Evolutionary conservation across 1,140 invertebrate species (phyloP), one percentile per base, ranked within the genome.

Genomic region (Pentalonia nigronervosa): DNA sequence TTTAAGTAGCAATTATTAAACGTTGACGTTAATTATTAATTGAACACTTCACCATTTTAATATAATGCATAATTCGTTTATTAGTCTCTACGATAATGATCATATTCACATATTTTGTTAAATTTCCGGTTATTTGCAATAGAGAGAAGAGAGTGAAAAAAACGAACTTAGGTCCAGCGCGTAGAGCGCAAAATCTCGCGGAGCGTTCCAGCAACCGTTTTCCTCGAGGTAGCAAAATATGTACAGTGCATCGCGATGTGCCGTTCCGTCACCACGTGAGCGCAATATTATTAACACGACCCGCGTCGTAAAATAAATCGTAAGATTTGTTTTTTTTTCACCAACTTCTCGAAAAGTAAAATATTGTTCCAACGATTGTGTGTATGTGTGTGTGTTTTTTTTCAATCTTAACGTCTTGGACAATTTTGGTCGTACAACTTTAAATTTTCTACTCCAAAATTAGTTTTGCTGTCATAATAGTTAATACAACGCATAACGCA

Each of bases 241-340:
- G 25, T 88, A 88, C 87, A 88, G 87, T 88, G 23, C 87, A 88
- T 88, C 87, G 87, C 87, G 87, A 88, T 88, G 87, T 88, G 87
- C 47, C 87, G 87, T 88, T 53, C 87, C 47, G 87, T 88, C 87
- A 88, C 87, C 48, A 88, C 87, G 87, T 88, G 87, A 88, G 87
- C n/a, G 84, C 30, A 17, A 88, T 87, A 50, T 88, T 50, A 50
- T 86, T 50, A 88, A 88, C 21, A 36, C 87, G 17, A 88, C 7
- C 53, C 20, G 47, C 30, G 30, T 11, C 50, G 50, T 23, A 76
- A 76, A n/a, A n/a, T n/a, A 76, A 76, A 76, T 76, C 60, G 4
- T 17, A 7, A 76, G n/a, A 76, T 0, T 41, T 41, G 41, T 76
- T n/a, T 76, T n/a, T 67, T 67, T 30, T n/a, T 3, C 4, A 1